These are phyloP conservation scores for Chlorops oryzae DNA, from an alignment of 1,140 invertebrate species.

Conservation along the genomic window DNA sequence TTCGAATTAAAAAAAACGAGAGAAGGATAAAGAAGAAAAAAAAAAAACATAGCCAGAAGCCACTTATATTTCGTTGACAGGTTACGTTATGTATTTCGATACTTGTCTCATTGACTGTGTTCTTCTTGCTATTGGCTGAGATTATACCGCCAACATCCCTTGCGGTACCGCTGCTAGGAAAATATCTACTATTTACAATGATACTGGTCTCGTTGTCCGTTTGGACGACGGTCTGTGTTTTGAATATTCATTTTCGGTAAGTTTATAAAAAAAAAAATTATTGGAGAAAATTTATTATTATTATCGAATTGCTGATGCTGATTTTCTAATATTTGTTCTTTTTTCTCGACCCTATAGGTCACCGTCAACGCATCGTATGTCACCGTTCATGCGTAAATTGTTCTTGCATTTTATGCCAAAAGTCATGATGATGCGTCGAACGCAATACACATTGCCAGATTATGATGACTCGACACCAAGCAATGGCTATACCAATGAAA, in stretches of 20 bases:
- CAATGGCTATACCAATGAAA: slow-evolving; percentile 68
- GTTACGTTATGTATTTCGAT: slow-evolving; percentile 94
- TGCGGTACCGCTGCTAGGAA: slow-evolving; percentile 93
- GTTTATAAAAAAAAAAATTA: slow-evolving; percentile 28
- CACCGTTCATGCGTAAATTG: slow-evolving; percentile 76
- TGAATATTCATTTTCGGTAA: slow-evolving; percentile 97
- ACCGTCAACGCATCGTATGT: slow-evolving; percentile 95
- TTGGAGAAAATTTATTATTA: neutral
- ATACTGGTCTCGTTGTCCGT: slow-evolving; percentile 94
- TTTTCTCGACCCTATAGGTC: too few species aligned
- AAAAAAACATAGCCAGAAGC: too few species aligned
- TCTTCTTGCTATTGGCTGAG: slow-evolving; percentile 94
- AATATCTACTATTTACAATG: slow-evolving; percentile 96
- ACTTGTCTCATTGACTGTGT: slow-evolving; percentile 95
- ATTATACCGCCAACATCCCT: slow-evolving; percentile 97
- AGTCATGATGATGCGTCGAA: slow-evolving; percentile 80
- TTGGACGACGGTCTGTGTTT: slow-evolving; percentile 91
- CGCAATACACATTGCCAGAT: slow-evolving; percentile 74
- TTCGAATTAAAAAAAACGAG: too few species aligned
- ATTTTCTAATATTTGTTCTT: too few species aligned
- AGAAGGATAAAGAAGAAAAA: too few species aligned
- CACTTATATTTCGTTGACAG: slow-evolving; percentile 50
- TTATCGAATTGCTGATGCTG: neutral
- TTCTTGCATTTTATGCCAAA: slow-evolving; percentile 87
- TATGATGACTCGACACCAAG: slow-evolving; percentile 72